Percentiles rank a stretch among this genome's conserved stretches.
These are phyloP conservation scores for Amiota mariae DNA, from an alignment of 2,888 invertebrate genomes.

Conservation along the genomic window DNA sequence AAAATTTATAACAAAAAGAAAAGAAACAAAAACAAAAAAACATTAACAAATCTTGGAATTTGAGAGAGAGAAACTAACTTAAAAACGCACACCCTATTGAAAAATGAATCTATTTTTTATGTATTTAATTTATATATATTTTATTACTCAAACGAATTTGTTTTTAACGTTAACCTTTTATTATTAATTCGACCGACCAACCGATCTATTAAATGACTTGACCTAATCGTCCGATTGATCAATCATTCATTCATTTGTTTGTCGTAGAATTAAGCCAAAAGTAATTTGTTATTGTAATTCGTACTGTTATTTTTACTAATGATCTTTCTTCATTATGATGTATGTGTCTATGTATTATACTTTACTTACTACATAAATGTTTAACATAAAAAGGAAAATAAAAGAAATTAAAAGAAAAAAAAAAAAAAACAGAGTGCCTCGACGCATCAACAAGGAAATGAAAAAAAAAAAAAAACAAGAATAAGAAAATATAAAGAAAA, in stretches of 20 bases:
- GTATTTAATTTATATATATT: constrained; percentile 9
- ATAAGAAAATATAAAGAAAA: constrained; percentile 42
- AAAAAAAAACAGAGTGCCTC: constrained; percentile 58
- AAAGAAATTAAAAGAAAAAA: constrained; percentile 4
- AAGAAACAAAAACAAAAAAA: background rate
- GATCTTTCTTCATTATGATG: background rate
- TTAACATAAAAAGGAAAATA: background rate
- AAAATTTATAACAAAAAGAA: background rate
- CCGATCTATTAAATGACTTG: constrained; percentile 49
- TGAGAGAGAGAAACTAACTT: background rate
- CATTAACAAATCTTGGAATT: no score
- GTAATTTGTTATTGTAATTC: constrained; percentile 63
- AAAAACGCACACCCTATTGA: background rate
- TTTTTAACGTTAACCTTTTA: constrained; percentile 57
- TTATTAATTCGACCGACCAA: constrained; percentile 16
- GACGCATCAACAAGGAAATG: constrained; percentile 50
- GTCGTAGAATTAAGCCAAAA: constrained; percentile 60
- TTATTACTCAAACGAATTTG: constrained; percentile 5
- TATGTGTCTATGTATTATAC: constrained; percentile 1
- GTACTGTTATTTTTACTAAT: constrained; percentile 28
- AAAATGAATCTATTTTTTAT: constrained; percentile 13
- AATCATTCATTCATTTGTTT: constrained; percentile 50
- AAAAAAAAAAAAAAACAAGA: constrained; percentile 31
- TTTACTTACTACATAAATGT: constrained; percentile 10
- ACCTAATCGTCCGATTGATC: constrained; percentile 46